Evolutionary conservation across 2,797 vertebrate genomes (phyloP).

Genomic region (Lerista edwardsae): DNA sequence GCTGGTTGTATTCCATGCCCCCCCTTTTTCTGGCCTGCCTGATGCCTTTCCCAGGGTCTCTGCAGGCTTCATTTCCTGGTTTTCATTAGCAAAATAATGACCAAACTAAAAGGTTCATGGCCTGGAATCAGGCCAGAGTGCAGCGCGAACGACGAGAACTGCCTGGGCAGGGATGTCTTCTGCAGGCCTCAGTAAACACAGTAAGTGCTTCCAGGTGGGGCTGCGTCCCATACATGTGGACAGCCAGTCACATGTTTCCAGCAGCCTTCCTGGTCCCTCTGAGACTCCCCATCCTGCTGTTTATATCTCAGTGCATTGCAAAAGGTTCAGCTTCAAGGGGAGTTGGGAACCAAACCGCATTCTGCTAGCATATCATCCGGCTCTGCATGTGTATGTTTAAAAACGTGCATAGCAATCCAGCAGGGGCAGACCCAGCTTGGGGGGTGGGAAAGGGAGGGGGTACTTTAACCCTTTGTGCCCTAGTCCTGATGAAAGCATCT

Average conservation of each 20-base stretch:
- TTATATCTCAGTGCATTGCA: not conserved
- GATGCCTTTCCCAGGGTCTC: not conserved
- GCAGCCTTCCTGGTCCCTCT: not conserved
- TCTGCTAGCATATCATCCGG: too few species aligned
- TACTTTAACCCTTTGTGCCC: too few species aligned
- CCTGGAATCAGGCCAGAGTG: not conserved
- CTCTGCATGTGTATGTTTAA: too few species aligned
- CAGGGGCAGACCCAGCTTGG: too few species aligned
- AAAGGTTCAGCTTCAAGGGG: conserved; percentile 35
- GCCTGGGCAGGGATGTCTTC: too few species aligned
- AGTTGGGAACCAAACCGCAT: not conserved
- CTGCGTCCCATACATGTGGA: not conserved
- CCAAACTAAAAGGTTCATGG: not conserved
- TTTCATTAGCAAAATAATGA: not conserved
- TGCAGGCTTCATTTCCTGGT: not conserved
- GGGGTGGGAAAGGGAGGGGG: too few species aligned
- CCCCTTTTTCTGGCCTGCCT: not conserved
- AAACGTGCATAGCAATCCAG: too few species aligned
- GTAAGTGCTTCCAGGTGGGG: not conserved
- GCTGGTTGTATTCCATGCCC: conserved; percentile 41
- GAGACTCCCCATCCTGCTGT: not conserved
- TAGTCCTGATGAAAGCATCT: too few species aligned
- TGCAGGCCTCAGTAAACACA: not conserved
- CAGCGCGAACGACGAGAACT: not conserved
- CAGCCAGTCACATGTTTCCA: not conserved